Evolutionary conservation across 2,888 invertebrate genomes (phyloP).

Genomic region (Ceriagrion tenellum): DNA sequence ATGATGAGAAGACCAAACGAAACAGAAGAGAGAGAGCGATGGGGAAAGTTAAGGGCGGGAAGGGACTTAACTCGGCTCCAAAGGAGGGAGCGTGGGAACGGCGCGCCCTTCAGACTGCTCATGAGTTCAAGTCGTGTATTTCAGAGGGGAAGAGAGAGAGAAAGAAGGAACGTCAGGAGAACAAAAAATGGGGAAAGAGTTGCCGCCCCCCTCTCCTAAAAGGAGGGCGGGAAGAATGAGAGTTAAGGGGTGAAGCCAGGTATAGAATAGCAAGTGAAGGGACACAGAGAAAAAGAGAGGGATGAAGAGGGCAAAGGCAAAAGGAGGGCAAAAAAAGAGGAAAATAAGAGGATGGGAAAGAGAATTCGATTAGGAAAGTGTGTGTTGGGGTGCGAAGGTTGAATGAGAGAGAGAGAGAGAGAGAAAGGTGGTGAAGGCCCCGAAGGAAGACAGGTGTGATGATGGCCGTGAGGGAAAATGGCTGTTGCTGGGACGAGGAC

Average conservation of each 20-base stretch:
- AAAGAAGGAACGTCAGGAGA: background rate
- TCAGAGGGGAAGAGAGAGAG: background rate
- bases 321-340: background rate
- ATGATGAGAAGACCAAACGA: background rate
- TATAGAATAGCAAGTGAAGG: conserved; percentile 1
- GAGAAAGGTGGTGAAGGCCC: background rate
- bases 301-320: background rate
- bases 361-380: conserved; percentile 12
- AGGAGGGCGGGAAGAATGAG: background rate
- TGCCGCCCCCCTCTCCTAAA: background rate
- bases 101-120: background rate
- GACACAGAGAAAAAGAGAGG: background rate
- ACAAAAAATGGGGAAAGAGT: background rate
- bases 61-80: background rate
- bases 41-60: background rate
- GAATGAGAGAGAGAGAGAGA: background rate
- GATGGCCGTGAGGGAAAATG: background rate
- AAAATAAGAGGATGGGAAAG: background rate
- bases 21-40: background rate
- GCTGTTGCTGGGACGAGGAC: background rate
- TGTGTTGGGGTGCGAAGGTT: background rate
- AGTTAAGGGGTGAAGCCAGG: background rate
- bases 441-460: background rate
- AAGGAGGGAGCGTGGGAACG: background rate
- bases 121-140: background rate